Conservation (phyloP, 2,888 invertebrate genomes). For the Lasioglossum calceatum region DNA sequence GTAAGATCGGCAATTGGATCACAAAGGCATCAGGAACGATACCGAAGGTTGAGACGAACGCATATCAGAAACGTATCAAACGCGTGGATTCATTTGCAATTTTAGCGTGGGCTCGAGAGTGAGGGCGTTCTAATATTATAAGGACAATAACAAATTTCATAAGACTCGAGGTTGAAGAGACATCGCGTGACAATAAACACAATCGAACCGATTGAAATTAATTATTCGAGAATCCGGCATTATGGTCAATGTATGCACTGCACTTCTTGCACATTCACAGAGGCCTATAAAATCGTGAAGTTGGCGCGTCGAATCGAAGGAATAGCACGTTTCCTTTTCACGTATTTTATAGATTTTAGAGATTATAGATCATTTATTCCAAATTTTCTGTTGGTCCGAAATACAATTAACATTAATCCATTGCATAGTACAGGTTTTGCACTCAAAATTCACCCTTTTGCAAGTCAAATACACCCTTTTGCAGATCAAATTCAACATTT, state of each 20-base stretch:
- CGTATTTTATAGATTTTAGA: not conserved
- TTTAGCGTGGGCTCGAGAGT: slow-evolving; percentile 42
- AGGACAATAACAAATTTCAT: slow-evolving; percentile 58
- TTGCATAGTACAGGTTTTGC: not conserved
- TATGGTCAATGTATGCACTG: slow-evolving; percentile 69
- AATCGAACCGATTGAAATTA: slow-evolving; percentile 47
- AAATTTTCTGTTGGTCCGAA: not conserved
- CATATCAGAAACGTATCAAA: slow-evolving; percentile 51
- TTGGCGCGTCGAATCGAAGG: slow-evolving; percentile 49
- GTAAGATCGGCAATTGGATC: slow-evolving; percentile 61
- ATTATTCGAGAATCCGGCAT: slow-evolving; percentile 56
- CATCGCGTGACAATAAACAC: slow-evolving; percentile 69
- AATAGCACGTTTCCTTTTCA: slow-evolving; percentile 43
- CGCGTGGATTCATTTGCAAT: slow-evolving; percentile 39
- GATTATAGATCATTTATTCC: not conserved
- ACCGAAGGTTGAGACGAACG: slow-evolving; percentile 27
- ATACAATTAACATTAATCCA: not conserved
- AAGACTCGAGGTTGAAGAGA: slow-evolving; percentile 26
- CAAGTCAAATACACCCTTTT: too few relatives aligned
- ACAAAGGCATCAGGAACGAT: slow-evolving; percentile 21
- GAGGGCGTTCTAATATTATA: slow-evolving; percentile 48
- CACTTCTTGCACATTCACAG: slow-evolving; percentile 71
- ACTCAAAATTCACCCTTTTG: too few relatives aligned
- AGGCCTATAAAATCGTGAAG: slow-evolving; percentile 59
- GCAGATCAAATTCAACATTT: too few relatives aligned